Base-by-base conservation (phyloP, 2,797 vertebrate genomes). In the Enteromius treurensis region DNA sequence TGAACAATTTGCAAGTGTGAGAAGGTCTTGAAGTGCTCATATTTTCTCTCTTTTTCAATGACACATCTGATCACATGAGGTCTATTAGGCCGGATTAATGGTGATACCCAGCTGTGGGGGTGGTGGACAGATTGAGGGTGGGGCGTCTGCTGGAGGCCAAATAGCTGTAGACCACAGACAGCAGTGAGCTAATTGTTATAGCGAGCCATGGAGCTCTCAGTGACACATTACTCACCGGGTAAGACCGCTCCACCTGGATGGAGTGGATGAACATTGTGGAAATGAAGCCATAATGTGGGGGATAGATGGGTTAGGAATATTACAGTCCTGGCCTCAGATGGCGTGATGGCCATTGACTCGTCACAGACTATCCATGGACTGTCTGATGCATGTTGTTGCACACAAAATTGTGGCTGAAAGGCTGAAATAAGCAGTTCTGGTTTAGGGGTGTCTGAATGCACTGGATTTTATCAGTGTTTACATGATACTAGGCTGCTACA, bases 111-210 rank as follows among this genome's bases (percentile, higher is more conserved):
- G 71, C 77, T 86, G 85, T 83, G 74, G 60, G n/a, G 40, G 68
- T 40, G 47, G 67, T 49, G 77, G 58, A 55, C 74, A 82, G 84
- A 82, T 81, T 81, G 65, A 81, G 75, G 65, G 65, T 58, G 32
- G 13, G 82, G 34, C 3, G 0, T 74, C 47, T 80, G 58, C 7
- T 73, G 15, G 15, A 37, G 77, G 47, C 67, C 69, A 81, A 70
- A 78, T 73, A 86, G 78, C 65, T 74, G 32, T 58, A 55, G 71
- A 77, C 75, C 40, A 19, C 79, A 78, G 73, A 51, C 85, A 86
- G 65, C 32, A 23, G 80, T 79, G 37, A 47, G 69, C 42, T 87
- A 87, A 87, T 84, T 87, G 79, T 84, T 87, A 80, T 75, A 58
- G 42, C 8, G 70, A 29, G 62, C 65, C 37, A 65, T 60, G 21